Evolutionary conservation across 2,888 invertebrate species (phyloP), one percentile per base, ranked within the genome.

Genomic region (Leptogaster cylindrica): DNA sequence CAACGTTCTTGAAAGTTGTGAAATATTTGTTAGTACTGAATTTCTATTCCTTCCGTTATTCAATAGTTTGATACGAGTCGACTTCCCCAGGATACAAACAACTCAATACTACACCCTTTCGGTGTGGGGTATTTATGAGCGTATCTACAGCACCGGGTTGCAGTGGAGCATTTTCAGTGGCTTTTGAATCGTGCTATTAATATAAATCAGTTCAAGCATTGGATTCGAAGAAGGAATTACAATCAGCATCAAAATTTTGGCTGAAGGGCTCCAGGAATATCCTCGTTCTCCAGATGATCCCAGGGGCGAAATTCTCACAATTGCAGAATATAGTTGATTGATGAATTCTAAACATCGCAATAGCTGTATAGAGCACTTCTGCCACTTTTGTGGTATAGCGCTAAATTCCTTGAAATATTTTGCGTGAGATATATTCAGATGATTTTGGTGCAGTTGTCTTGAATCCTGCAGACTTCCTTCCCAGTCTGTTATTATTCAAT

Each of bases 191-290:
- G 55, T 55, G 33, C 55, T 55, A 55, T 55, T 55, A 36, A 55
- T 55, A 55, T 55, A 55, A 55, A 55, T 55, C 55, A 55, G 55
- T 55, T 55, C 55, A 55, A 55, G 55, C 39, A 41, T 10, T 14
- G 55, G 55, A 55, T 55, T 55, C 23, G 55, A 41, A 55, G 55
- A 55, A 55, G 55, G 55, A 55, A 55, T 55, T 55, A 55, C 55
- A 55, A 55, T 55, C 55, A 36, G 36, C 55, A 55, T 33, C 20
- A 52, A 33, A 31, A 41, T 27, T 14, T 7, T 27, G 10, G 12
- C 50, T 27, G 50, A 27, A 28, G 50, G 50, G 2, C 14, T 50
- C n/a, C n/a, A n/a, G n/a, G n/a, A n/a, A 31, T 31, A 31, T 8
- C 31, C 31, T 31, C 31, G n/a, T n/a, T n/a, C n/a, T n/a, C n/a